Conservation (phyloP, 1,140 invertebrate species). For the Sweltsa coloradensis region DNA sequence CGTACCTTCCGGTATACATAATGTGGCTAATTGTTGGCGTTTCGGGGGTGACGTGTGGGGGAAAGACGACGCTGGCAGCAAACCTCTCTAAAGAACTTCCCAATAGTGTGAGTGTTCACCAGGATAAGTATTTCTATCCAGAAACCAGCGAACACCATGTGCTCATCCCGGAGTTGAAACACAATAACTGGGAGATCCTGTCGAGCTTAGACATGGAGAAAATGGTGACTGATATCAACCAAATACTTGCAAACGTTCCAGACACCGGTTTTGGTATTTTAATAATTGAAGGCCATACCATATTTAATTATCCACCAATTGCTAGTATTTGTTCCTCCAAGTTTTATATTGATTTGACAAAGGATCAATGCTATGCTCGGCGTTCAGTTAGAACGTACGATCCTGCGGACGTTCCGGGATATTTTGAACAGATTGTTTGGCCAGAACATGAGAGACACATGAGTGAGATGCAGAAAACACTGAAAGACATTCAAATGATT, state of each 20-base stretch:
- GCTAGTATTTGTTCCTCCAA: constrained; percentile 51
- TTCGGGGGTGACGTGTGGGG: constrained; percentile 64
- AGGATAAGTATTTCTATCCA: constrained; percentile 66
- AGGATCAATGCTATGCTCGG: constrained; percentile 40
- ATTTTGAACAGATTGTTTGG: constrained; percentile 69
- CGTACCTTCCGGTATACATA: too few relatives aligned
- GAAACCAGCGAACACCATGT: constrained; percentile 51
- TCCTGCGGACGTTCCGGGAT: constrained; percentile 63
- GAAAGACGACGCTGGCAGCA: constrained; percentile 61
- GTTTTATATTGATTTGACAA: constrained; percentile 56
- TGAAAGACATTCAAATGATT: constrained; percentile 1
- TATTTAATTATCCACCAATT: constrained; percentile 54
- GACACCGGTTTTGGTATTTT: constrained; percentile 30
- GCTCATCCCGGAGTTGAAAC: constrained; percentile 47
- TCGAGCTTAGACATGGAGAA: constrained; percentile 58
- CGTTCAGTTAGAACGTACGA: constrained; percentile 44
- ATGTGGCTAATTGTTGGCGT: constrained; percentile 57
- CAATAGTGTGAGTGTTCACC: constrained; percentile 45
- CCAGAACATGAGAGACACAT: constrained; percentile 44
- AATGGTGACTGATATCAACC: constrained; percentile 46
- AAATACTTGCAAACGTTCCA: constrained; percentile 22
- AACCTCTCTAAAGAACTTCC: constrained; percentile 38
- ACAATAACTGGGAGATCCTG: constrained; percentile 67
- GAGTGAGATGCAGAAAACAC: constrained; percentile 20
- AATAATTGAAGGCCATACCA: constrained; percentile 63